Evolutionary conservation across 30 jellyfish, hydroid and myxozoan genomes (phyloP), one percentile per base, ranked within the genome.

Genomic region (Hydractinia symbiolongicarpus): DNA sequence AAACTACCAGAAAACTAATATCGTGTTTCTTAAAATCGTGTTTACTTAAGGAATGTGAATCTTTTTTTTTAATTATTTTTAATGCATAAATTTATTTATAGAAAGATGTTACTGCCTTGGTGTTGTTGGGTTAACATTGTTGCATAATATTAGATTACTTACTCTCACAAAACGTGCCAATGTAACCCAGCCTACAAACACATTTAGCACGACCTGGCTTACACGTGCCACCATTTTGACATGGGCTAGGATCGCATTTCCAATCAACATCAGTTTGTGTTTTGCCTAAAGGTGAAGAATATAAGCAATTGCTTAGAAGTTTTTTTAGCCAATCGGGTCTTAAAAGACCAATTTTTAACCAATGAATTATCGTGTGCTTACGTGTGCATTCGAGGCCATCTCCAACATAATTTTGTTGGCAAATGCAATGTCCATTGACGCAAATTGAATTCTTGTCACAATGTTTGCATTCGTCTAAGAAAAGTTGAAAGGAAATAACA

Each of bases 381-480:
- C 98, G 86, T 96, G 96, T 86, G 78, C 98, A 92, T 62, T 92
- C 98, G 53, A 92, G 84, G 4, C 98, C 98, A 83, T 92, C 98
- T 44, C 98, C 98, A 14, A 92, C 98, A 62, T 30, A 87, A 54
- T 61, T 83, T n/a, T 80, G 69, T 66, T 81, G 79, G 84, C 98
- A 92, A 11, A 92, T 92, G 62, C 98, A 92, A 80, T 92, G 98
- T 52, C 94, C 88, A 79, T 92, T 87, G 21, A 87, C 92, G 53
- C 98, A 92, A 50, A 86, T 81, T 4, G 98, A 96, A 61, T 92
- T 83, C 72, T 71, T 82, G 79, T 92, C 98, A 69, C 98, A 92
- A 79, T 92, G 98, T 49, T 81, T 86, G 78, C 98, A 92, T 86
- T 92, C 98, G 54, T 92, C 98, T 92, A 61, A 79, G 84, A 64